These are phyloP conservation scores for Polydrusus cervinus DNA, from an alignment of 2,888 invertebrate species.

Conservation along the genomic window DNA sequence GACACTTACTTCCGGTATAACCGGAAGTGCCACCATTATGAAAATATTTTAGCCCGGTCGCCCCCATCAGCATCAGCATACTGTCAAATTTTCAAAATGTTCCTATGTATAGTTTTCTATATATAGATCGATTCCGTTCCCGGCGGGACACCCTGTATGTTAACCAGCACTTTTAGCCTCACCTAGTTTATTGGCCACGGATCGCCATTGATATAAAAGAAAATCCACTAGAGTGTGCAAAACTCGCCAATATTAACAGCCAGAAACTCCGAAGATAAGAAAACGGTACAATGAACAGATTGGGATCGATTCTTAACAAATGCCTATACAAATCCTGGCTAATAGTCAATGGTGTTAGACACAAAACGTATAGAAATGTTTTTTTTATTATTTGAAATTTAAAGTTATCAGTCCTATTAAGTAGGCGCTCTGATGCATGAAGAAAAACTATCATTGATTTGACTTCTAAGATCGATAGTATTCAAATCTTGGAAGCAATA, in stretches of 20 bases:
- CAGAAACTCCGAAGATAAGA: slow-evolving; percentile 37
- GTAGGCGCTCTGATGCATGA: slow-evolving; percentile 45
- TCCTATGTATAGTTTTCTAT: too few relatives aligned
- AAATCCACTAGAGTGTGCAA: slow-evolving; percentile 29
- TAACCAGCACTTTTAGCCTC: too few relatives aligned
- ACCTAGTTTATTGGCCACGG: too few relatives aligned
- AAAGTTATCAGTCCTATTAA: slow-evolving; percentile 48
- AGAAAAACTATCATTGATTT: slow-evolving; percentile 39
- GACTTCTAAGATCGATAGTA: slow-evolving; percentile 31
- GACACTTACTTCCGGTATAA: too few relatives aligned
- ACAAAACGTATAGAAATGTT: slow-evolving; percentile 45
- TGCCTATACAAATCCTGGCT: slow-evolving; percentile 51
- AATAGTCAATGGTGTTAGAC: slow-evolving; percentile 45
- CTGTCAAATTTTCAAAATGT: too few relatives aligned
- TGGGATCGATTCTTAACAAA: slow-evolving; percentile 49
- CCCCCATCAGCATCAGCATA: too few relatives aligned
- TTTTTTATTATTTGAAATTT: slow-evolving; percentile 43
- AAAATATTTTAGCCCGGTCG: too few relatives aligned
- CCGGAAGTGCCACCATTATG: too few relatives aligned
- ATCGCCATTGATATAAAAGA: background rate
- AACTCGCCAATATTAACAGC: slow-evolving; percentile 15
- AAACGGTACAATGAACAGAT: slow-evolving; percentile 48
- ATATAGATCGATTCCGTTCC: too few relatives aligned
- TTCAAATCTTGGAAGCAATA: background rate
- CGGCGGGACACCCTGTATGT: too few relatives aligned